Conservation (phyloP, 2,888 invertebrate genomes). For the Hoplodrina ambigua region DNA sequence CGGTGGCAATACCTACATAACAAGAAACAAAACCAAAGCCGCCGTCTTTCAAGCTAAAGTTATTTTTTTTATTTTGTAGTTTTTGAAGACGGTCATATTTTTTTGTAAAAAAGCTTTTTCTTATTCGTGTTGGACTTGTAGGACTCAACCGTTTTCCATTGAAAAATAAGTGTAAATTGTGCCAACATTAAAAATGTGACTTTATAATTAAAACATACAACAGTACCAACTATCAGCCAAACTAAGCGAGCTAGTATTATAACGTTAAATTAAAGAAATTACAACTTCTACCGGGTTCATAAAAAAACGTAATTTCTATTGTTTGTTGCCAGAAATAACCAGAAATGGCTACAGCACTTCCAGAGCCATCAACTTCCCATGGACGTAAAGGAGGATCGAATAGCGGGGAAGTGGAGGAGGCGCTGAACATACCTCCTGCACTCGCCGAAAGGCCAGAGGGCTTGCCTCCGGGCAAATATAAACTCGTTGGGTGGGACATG, state of each 20-base stretch:
- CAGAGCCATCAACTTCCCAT: background rate
- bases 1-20: too few relatives aligned
- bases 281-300: background rate
- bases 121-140: background rate
- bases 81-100: too few relatives aligned
- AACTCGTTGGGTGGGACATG: slow-evolving; percentile 95
- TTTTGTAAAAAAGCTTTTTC: too few relatives aligned
- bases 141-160: too few relatives aligned
- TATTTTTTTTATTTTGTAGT: too few relatives aligned
- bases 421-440: slow-evolving; percentile 78
- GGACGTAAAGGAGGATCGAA: slow-evolving; percentile 68
- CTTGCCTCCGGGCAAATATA: slow-evolving; percentile 92
- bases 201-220: too few relatives aligned
- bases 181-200: background rate
- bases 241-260: background rate
- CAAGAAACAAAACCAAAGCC: too few relatives aligned
- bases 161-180: too few relatives aligned
- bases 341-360: slow-evolving; percentile 1
- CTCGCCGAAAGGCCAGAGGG: slow-evolving; percentile 87
- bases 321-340: slow-evolving; percentile 6
- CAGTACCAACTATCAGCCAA: background rate
- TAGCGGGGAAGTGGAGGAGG: slow-evolving; percentile 76
- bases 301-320: background rate
- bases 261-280: background rate
- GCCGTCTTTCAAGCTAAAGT: too few relatives aligned